Base-by-base conservation (phyloP, 2,888 invertebrate genomes). In the Chrysolina oricalcia region DNA sequence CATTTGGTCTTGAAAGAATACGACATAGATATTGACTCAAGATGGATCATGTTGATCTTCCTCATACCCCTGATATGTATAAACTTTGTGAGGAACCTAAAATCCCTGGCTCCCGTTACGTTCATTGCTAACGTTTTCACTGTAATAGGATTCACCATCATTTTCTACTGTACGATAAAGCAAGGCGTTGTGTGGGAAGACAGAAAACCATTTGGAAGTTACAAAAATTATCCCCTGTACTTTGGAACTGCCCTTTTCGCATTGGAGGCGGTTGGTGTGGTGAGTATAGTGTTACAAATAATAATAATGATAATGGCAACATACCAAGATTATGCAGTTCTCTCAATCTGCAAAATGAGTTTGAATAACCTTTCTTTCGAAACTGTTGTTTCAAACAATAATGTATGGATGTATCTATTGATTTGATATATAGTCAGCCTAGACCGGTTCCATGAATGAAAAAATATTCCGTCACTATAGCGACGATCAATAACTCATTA, bases 221-320 rank as follows among this genome's bases (percentile, higher is more conserved):
- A 90, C 0, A 83, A 89, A 67, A 91, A 90, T 83, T 92, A 94
- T 85, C 95, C 96, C 0, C 89, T 97, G 15, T 97, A 94, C 87
- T 96, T 97, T 86, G 97, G 98, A 1, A 97, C 97, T 0, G 95
- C 96, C 1, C 90, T 98, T 73, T 98, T 97, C 88, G 96, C 98
- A 0, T 91, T 98, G 82, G 98, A 94, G 82, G 94, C 94, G 0
- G 94, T 94, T 46, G 94, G 94, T 27, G 94, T 94, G 89, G 94
- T 94, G 85, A 91, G 93, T 90, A 53, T 23, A 21, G 23, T 35
- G 8, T 35, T 35, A 35, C 35, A 35, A 35, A 35, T 35, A 35
- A 35, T 5, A 27, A 27, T 5, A 27, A 27, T 27, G 27, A 27
- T 27, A 27, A 27, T 27, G 27, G 5, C 35, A 35, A 6, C 35